Evolutionary conservation across 2,113 vertebrate genomes (phyloP).

Genomic region (Triplophysa dalaica): DNA sequence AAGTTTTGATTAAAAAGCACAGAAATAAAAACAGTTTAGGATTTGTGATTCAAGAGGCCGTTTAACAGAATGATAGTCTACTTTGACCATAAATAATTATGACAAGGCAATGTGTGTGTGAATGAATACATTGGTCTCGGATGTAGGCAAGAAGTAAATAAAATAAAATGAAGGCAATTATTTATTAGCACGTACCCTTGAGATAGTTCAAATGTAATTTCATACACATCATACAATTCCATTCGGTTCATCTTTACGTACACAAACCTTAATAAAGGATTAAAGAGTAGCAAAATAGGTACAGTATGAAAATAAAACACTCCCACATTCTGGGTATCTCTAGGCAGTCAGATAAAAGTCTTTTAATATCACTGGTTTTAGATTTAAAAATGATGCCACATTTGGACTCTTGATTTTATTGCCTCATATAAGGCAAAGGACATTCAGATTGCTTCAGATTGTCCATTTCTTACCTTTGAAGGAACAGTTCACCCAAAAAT

Average conservation of each 20-base stretch:
- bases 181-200: constrained; percentile 7
- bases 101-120: no score
- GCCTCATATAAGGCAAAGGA: neutral
- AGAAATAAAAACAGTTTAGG: no score
- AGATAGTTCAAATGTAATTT: constrained; percentile 13
- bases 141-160: neutral
- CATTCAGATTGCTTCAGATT: neutral
- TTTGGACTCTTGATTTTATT: neutral
- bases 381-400: neutral
- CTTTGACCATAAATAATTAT: neutral
- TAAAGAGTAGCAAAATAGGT: constrained; percentile 42
- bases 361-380: neutral
- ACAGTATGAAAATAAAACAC: constrained; percentile 44
- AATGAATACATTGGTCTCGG: neutral
- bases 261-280: constrained; percentile 15
- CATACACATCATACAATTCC: neutral
- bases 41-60: neutral
- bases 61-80: neutral
- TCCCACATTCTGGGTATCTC: constrained; percentile 15
- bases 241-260: neutral
- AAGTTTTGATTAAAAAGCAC: no score
- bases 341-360: neutral
- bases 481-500: no score
- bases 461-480: no score
- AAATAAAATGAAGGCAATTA: neutral